Conservation (phyloP, 2,113 vertebrate species). For the Baryphthengus martii region DNA sequence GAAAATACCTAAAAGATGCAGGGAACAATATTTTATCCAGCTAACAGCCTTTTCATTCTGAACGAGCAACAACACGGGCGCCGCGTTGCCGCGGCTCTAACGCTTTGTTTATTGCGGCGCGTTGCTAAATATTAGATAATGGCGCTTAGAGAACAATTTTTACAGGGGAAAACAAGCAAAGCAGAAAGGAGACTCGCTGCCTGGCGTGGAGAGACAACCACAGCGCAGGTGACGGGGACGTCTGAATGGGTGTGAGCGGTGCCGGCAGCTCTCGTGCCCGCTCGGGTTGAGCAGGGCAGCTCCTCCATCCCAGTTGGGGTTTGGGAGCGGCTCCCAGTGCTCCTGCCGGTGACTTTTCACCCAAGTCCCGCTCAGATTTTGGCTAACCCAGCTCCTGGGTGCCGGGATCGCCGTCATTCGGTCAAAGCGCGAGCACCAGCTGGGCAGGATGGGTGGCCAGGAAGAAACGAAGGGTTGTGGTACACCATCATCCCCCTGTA, state of each 20-base stretch:
- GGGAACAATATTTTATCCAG: not conserved
- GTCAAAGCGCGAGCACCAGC: not conserved
- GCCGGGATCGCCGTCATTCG: rapidly evolving
- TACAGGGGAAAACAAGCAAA: not conserved
- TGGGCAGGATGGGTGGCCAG: not conserved
- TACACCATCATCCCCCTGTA: too few species aligned
- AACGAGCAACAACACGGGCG: not conserved
- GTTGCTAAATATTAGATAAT: not conserved
- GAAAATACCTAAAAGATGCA: not conserved
- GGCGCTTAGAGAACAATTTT: not conserved
- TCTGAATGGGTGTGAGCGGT: too few species aligned
- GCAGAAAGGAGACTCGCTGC: not conserved
- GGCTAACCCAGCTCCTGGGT: not conserved
- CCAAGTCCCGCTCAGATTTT: not conserved
- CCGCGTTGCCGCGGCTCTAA: rapidly evolving
- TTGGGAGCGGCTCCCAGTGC: not conserved
- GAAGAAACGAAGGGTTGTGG: not conserved
- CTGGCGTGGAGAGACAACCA: rapidly evolving
- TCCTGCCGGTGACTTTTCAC: not conserved
- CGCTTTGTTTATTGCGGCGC: not conserved
- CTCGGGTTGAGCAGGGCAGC: not conserved
- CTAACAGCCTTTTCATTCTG: not conserved
- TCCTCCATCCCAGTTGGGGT: too few species aligned
- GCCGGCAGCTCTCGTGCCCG: not conserved
- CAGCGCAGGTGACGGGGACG: rapidly evolving